Conservation (phyloP, 2,888 invertebrate species). For the Sesia bembeciformis region DNA sequence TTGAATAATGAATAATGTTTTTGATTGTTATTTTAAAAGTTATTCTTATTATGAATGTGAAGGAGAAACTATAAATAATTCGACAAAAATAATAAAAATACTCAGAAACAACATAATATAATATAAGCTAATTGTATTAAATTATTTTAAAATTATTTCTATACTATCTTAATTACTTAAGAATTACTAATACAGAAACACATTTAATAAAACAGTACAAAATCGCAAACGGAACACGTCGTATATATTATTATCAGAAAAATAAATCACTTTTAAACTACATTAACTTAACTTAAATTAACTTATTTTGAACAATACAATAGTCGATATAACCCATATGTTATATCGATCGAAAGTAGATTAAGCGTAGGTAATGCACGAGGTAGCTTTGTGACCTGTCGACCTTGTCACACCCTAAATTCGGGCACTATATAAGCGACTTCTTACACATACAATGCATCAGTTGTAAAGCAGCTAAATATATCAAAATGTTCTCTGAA, state of each 20-base stretch:
- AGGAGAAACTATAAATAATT: too few relatives aligned
- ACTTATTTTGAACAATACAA: too few relatives aligned
- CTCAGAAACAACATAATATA: too few relatives aligned
- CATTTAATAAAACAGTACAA: background rate
- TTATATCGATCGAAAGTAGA: background rate
- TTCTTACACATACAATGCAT: constrained; percentile 9
- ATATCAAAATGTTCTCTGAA: constrained; percentile 16
- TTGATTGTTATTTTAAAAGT: too few relatives aligned
- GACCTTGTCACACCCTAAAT: constrained; percentile 14
- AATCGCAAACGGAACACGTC: background rate
- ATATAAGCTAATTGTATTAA: too few relatives aligned
- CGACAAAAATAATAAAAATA: too few relatives aligned
- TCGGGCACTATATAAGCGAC: constrained; percentile 13
- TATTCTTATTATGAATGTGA: too few relatives aligned
- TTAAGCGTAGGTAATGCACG: background rate
- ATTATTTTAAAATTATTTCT: too few relatives aligned
- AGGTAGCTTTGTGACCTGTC: constrained; percentile 12
- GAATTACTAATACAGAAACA: too few relatives aligned
- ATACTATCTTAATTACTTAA: too few relatives aligned
- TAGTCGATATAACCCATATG: too few relatives aligned
- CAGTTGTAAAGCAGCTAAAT: constrained; percentile 8
- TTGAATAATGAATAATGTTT: too few relatives aligned
- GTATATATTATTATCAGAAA: background rate
- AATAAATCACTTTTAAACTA: background rate
- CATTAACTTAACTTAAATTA: background rate